Evolutionary conservation across 2,797 vertebrate genomes (phyloP).

Genomic region (Danionella dracula): DNA sequence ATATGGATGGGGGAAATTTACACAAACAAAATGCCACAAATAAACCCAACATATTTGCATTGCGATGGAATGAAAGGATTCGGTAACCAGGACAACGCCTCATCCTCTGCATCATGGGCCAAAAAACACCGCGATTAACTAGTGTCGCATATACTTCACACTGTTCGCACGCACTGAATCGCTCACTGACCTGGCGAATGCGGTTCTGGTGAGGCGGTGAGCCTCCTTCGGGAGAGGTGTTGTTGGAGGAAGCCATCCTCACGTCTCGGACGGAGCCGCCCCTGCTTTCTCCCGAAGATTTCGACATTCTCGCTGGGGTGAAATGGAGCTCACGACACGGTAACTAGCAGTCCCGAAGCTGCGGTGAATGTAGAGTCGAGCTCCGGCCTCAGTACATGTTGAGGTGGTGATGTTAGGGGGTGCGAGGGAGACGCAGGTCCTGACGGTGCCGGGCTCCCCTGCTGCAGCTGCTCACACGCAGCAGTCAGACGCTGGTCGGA

Average conservation of each 20-base stretch:
- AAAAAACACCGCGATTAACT: neutral
- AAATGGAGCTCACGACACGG: conserved; percentile 26
- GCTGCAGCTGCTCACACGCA: conserved; percentile 13
- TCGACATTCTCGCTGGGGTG: conserved; percentile 60
- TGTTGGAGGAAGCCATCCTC: conserved; percentile 82
- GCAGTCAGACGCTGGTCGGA: neutral
- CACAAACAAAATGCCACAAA: neutral
- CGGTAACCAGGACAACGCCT: conserved; percentile 63
- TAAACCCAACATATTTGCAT: neutral
- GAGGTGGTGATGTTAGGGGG: conserved; percentile 7
- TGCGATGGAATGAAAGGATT: conserved; percentile 1
- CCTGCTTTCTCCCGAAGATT: conserved; percentile 62
- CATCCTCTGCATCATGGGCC: conserved; percentile 30
- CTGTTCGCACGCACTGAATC: neutral
- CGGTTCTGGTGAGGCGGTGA: conserved; percentile 74
- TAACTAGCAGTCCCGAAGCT: conserved; percentile 34
- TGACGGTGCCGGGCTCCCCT: neutral
- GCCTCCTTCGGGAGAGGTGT: conserved; percentile 73
- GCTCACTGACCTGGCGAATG: conserved; percentile 84
- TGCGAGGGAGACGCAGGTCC: neutral
- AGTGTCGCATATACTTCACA: neutral
- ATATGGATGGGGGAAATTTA: neutral
- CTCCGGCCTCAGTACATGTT: conserved; percentile 52
- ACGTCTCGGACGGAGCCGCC: conserved; percentile 63
- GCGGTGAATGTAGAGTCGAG: conserved; percentile 44